These are phyloP conservation scores for Platerodrilus igneus DNA, from an alignment of 2,888 invertebrate species.

Conservation along the genomic window DNA sequence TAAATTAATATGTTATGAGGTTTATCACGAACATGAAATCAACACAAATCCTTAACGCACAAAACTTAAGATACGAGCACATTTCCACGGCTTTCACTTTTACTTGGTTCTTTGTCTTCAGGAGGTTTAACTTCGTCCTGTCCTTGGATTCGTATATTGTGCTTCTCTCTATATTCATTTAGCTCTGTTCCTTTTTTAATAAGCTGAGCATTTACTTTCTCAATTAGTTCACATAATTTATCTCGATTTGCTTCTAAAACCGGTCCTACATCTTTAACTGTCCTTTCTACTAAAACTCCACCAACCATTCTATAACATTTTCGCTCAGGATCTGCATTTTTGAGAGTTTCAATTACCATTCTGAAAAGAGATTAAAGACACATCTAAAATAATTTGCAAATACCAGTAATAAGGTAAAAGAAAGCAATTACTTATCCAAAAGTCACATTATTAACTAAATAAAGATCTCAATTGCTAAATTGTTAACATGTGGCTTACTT, in stretches of 20 bases:
- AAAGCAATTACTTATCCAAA: too few relatives aligned
- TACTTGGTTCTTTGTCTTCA: slow-evolving; percentile 29
- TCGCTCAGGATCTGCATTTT: slow-evolving; percentile 75
- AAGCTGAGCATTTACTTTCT: slow-evolving; percentile 74
- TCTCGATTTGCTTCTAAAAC: slow-evolving; percentile 75
- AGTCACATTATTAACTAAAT: too few relatives aligned
- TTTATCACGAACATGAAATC: too few relatives aligned
- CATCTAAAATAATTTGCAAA: slow-evolving; percentile 4
- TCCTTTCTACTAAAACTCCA: slow-evolving; percentile 88
- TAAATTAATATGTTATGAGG: too few relatives aligned
- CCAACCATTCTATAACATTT: slow-evolving; percentile 93
- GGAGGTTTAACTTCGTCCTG: slow-evolving; percentile 51
- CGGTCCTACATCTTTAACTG: slow-evolving; percentile 86
- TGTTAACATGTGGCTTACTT: slow-evolving; percentile 59
- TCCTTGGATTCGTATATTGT: slow-evolving; percentile 81
- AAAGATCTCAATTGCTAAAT: slow-evolving; percentile 5
- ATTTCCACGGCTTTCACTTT: slow-evolving; percentile 42
- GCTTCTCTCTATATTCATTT: slow-evolving; percentile 85
- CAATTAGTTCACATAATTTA: slow-evolving; percentile 73
- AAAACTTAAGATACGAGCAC: slow-evolving; percentile 43
- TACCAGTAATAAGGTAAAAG: slow-evolving; percentile 7
- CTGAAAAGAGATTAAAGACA: slow-evolving; percentile 52
- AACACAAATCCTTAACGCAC: slow-evolving; percentile 7
- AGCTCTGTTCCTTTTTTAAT: slow-evolving; percentile 84
- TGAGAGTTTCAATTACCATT: slow-evolving; percentile 89